Base-by-base conservation (phyloP, 92 coral and sea anemone genomes). In the Palythoa caribaeorum region DNA sequence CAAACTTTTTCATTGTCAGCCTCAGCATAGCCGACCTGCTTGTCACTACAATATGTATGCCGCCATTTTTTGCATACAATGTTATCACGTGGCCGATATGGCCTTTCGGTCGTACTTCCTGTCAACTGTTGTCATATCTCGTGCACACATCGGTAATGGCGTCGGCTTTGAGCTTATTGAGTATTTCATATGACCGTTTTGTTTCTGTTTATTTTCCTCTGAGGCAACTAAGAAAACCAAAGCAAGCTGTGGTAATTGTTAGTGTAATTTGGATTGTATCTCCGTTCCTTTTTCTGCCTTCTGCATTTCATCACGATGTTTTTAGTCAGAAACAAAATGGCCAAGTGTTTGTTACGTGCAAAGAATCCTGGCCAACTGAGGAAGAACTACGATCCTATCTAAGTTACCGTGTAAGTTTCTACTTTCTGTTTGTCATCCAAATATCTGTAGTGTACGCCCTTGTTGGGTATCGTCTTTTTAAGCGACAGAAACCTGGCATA, bases 141-240 rank as follows among this genome's bases (percentile, higher is more conserved):
- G 98, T 94, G 1, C 98, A 94, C 68, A 93, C 91, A 65, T 94
- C 98, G 3, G 98, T 94, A 6, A 93, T 93, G 98, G 98, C 95
- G 55, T 94, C 98, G 1, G 94, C 95, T 4, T 71, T 94, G 15
- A 94, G 98, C 68, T 87, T 94, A 71, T 69, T 94, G 51, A 88
- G 94, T n/a, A 94, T 94, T 65, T 93, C 98, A 0, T 94, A 94
- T 66, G 98, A 94, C 72, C 90, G 98, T 28, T 93, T 94, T 38
- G 74, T 94, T 55, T 91, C 98, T n/a, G 92, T 94, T 16, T 94
- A 81, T 53, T 93, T 94, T 47, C 98, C 98, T 37, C 69, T 91
- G 88, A 93, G 90, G 38, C 88, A 88, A 19, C 88, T 94, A 20
- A 71, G 84, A 36, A 94, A 92, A 44, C 75, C 77, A 2, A 12